Evolutionary conservation across 2,113 vertebrate species (phyloP), one percentile per base, ranked within the genome.

Genomic region (Neolamprologus caudopunctatus): DNA sequence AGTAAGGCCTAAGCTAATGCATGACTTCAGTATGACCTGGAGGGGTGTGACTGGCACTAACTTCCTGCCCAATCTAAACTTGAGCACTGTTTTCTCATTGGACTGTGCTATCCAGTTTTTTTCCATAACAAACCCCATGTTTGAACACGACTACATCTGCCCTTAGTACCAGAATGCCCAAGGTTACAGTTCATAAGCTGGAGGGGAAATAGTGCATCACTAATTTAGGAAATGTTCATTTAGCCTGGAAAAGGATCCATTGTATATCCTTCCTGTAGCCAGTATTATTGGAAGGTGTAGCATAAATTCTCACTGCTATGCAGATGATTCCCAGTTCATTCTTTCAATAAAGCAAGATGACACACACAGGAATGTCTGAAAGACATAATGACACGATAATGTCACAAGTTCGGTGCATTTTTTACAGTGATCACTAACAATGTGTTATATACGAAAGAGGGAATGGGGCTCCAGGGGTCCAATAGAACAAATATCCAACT

Each of bases 201-300:
- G 58, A 35, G 31, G 31, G 17, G 9, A 35, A 63, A 63, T 35
- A 63, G 31, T 35, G 58, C 19, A 35, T 63, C 58, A 35, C 31
- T 35, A 35, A 63, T 63, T 0, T 35, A 63, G 9, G 17, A 63
- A 63, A 63, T 63, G 17, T 35, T 11, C 6, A 35, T 12, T 63
- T 63, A 35, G 17, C 58, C 58, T 63, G 9, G 31, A 63, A 63
- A 63, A 17, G 57, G 28, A 31, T 61, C 57, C 31, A 63, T 19
- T n/a, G 31, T 2, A 63, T 63, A 57, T 26, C 0, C 12, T 33
- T 63, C 16, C 58, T 35, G 31, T 63, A 19, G 16, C 58, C 58
- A 63, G 31, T 63, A 35, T 63, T 0, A 63, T 11, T 63, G 17
- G 58, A 0, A 19, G 2, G 16, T n/a, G 0, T 0, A 35, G 17